These are phyloP conservation scores for Eurytemora carolleeae DNA, from an alignment of 1,140 invertebrate species.

Conservation along the genomic window DNA sequence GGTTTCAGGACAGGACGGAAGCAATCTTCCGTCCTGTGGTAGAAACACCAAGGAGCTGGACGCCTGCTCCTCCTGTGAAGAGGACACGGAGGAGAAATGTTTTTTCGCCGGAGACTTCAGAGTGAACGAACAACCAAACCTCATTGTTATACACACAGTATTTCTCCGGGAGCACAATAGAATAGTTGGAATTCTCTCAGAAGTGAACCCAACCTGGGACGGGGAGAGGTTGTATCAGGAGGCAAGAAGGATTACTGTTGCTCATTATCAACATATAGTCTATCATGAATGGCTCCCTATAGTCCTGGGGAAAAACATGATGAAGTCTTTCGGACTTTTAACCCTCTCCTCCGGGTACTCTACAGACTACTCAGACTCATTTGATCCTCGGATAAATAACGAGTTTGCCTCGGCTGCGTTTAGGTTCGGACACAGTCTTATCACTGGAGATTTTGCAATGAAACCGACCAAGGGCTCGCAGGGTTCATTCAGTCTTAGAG, in stretches of 20 bases:
- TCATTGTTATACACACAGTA: constrained; percentile 5
- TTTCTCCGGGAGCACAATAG: constrained; percentile 1
- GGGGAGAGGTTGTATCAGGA: constrained; percentile 26
- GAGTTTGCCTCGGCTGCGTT: constrained; percentile 33
- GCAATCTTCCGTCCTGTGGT: no score
- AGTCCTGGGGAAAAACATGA: constrained; percentile 25
- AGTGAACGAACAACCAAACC: constrained; percentile 9
- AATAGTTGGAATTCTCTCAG: constrained; percentile 19
- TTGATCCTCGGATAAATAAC: constrained; percentile 26
- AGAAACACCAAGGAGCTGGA: no score
- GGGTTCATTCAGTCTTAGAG: neutral
- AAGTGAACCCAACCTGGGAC: constrained; percentile 29
- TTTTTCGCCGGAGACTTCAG: constrained; percentile 1
- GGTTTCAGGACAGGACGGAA: neutral
- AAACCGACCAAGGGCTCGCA: neutral
- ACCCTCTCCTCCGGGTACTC: constrained; percentile 13
- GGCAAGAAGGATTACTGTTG: constrained; percentile 22
- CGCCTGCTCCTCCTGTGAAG: no score
- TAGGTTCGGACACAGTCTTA: constrained; percentile 32
- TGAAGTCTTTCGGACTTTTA: constrained; percentile 9
- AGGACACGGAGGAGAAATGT: no score
- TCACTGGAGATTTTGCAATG: constrained; percentile 15
- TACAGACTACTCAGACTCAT: constrained; percentile 7
- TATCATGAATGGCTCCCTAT: constrained; percentile 62
- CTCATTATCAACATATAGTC: constrained; percentile 29